These are phyloP conservation scores for Mamestra configurata DNA, from an alignment of 1,140 invertebrate species.

Conservation along the genomic window DNA sequence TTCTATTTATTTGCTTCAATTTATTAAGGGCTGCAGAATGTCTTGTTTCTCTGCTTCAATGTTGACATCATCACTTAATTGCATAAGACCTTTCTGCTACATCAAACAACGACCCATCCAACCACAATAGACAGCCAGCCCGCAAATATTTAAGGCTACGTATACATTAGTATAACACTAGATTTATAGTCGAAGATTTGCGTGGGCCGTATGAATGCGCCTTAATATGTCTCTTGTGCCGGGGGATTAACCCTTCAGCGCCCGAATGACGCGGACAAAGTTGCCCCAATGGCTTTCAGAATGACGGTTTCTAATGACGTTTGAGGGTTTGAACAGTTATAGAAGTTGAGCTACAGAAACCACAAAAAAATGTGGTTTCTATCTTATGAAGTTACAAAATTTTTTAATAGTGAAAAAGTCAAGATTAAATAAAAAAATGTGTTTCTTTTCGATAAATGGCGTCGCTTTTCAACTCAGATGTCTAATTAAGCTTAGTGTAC, in stretches of 20 bases:
- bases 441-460: no score
- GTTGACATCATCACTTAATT: background rate
- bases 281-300: constrained; percentile 27
- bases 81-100: background rate
- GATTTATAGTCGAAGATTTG: constrained; percentile 51
- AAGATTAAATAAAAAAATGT: no score
- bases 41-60: background rate
- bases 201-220: constrained; percentile 47
- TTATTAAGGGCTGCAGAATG: no score
- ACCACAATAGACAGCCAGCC: background rate
- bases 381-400: no score
- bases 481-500: no score
- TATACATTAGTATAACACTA: constrained; percentile 31
- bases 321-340: constrained; percentile 33
- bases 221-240: constrained; percentile 56
- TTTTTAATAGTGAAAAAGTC: no score
- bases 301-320: constrained; percentile 27
- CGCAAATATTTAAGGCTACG: constrained; percentile 30
- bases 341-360: no score
- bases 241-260: constrained; percentile 53
- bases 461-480: no score
- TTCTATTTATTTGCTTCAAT: no score
- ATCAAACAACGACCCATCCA: background rate
- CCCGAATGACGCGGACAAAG: constrained; percentile 51
- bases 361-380: no score